Base-by-base conservation (phyloP, 1,140 invertebrate species). In the Geopemphigus sp. region DNA sequence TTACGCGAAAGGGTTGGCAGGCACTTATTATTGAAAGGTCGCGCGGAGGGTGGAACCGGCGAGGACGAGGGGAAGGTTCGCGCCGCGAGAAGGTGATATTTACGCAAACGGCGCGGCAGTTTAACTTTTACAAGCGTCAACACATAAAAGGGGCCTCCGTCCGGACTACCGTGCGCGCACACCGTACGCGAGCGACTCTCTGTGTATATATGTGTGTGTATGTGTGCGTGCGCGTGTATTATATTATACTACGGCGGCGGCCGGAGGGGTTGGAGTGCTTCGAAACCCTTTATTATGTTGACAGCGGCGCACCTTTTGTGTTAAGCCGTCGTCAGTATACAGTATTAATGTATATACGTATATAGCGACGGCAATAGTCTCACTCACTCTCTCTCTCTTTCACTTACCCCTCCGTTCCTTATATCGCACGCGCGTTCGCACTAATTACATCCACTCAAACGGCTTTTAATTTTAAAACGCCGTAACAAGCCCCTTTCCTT, bases 71-170 rank as follows among this genome's bases (percentile, higher is more conserved):
- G 11, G 64, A 12, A 24, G 12, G 63, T 19, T 17, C 61, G 61
- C 22, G 64, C 64, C 47, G 64, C 64, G 24, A 68, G 64, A 68
- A 68, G 64, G 64, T 68, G 64, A 68, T 68, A 68, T 68, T 68
- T 50, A 68, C 64, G 64, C 14, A 12, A 47, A 14, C n/a, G 63
- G 64, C n/a, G 17, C 63, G 56, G 76, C 59, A 54, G 78, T 82
- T 82, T 82, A 82, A 82, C 82, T 80, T 82, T 82, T 82, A 80
- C 72, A 80, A 66, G 81, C 81, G 76, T 80, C 82, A 81, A 78
- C 61, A 81, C 63, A 66, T 73, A 80, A 73, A 81, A 82, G 81
- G 81, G 81, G n/a, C 47, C 47, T 10, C 15, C 59, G 6, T 63
- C 59, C 59, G 59, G 59, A 63, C 26, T 63, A 19, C 26, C 26